Evolutionary conservation across 1,140 invertebrate genomes (phyloP).

Genomic region (Euschistus heros): DNA sequence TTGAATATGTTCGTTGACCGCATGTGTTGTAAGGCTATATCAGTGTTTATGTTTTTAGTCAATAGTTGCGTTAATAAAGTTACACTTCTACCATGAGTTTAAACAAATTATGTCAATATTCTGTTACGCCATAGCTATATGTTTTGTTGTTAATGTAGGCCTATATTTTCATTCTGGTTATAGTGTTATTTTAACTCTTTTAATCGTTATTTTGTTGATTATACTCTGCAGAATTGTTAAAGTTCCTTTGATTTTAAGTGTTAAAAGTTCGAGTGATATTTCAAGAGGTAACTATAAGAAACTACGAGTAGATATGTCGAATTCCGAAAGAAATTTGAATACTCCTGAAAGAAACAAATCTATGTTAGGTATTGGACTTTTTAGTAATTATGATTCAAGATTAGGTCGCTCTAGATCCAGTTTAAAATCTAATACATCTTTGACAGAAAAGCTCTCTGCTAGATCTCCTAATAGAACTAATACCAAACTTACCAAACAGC

Average conservation of each 20-base stretch:
- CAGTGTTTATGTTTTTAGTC: too few relatives aligned
- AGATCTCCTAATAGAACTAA: neutral
- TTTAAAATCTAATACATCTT: neutral
- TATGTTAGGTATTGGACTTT: neutral
- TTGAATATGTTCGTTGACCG: too few relatives aligned
- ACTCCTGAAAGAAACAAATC: neutral
- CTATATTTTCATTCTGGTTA: neutral
- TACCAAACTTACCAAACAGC: neutral
- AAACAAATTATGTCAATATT: neutral
- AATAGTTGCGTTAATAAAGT: too few relatives aligned
- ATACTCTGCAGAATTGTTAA: too few relatives aligned
- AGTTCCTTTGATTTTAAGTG: too few relatives aligned
- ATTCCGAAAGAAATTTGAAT: neutral
- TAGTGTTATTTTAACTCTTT: slow-evolving; percentile 2
- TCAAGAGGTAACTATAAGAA: too few relatives aligned
- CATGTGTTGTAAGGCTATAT: too few relatives aligned
- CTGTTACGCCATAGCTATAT: neutral
- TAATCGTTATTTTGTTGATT: neutral
- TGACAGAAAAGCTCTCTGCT: too few relatives aligned
- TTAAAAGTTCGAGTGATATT: too few relatives aligned
- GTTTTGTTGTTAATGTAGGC: neutral
- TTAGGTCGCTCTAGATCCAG: neutral
- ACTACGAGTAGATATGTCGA: neutral
- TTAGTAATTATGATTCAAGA: slow-evolving; percentile 8
- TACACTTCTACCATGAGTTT: neutral